Conservation (phyloP, 1,140 invertebrate genomes). For the Cryptotermes secundus region DNA sequence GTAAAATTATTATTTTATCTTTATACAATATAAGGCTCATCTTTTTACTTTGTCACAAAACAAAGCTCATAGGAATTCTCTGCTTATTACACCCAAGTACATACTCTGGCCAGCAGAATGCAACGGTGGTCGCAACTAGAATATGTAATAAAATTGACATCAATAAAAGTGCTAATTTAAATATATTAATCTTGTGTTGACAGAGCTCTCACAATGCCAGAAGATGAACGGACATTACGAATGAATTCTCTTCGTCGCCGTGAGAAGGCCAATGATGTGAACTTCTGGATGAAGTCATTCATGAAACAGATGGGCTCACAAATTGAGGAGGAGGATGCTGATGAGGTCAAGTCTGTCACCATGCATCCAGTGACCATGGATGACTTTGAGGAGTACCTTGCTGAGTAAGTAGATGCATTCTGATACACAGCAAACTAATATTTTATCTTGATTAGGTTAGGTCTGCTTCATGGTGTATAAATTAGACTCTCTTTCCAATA, state of each 20-base stretch:
- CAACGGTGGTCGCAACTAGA: no score
- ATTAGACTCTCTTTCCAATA: no score
- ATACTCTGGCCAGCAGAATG: no score
- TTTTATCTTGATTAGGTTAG: not conserved
- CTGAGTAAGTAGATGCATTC: constrained; percentile 60
- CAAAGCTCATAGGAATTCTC: no score
- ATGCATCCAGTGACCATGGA: constrained; percentile 84
- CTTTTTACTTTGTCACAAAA: no score
- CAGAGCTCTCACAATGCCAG: constrained; percentile 84
- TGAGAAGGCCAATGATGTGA: constrained; percentile 81
- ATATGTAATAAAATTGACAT: no score
- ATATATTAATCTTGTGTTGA: not conserved
- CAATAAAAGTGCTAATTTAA: not conserved
- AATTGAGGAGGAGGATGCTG: constrained; percentile 67
- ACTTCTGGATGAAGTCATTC: constrained; percentile 87
- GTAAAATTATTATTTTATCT: no score
- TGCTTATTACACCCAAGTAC: no score
- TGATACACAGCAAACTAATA: not conserved
- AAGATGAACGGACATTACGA: constrained; percentile 80
- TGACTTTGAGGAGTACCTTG: constrained; percentile 83
- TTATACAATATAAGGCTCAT: no score
- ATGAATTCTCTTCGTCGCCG: constrained; percentile 82
- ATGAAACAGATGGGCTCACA: constrained; percentile 78
- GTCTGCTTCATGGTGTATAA: no score
- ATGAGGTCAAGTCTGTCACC: constrained; percentile 74